Conservation (phyloP, 2,113 vertebrate genomes). For the Catharus minimus region DNA sequence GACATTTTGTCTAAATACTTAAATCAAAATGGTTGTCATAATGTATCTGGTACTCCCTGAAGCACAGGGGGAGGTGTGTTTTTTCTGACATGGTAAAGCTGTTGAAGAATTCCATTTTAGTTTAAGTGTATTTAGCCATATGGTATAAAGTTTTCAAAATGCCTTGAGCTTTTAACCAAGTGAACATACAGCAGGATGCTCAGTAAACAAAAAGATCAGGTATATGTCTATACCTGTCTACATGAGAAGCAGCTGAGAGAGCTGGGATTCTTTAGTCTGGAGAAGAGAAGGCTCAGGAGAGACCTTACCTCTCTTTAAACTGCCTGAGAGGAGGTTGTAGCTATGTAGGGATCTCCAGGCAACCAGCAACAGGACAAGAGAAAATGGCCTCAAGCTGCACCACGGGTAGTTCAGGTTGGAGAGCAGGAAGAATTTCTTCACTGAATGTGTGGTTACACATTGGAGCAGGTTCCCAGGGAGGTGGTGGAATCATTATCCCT, state of each 20-base stretch:
- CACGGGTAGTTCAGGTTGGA: neutral
- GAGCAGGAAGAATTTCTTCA: neutral
- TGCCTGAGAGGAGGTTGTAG: neutral
- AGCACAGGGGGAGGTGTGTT: neutral
- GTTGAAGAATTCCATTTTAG: neutral
- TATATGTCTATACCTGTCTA: neutral
- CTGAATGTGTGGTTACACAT: neutral
- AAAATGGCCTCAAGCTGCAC: neutral
- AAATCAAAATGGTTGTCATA: constrained; percentile 33
- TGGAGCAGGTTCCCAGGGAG: neutral
- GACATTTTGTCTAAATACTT: constrained; percentile 23
- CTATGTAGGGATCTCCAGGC: neutral
- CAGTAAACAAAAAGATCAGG: neutral
- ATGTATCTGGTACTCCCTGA: neutral
- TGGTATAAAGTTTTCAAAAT: constrained; percentile 16
- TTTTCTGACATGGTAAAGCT: neutral
- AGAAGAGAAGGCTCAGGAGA: neutral
- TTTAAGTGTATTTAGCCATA: constrained; percentile 13
- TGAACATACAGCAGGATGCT: neutral
- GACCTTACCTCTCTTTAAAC: neutral
- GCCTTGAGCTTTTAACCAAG: neutral
- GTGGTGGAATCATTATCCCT: neutral
- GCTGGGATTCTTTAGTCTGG: neutral
- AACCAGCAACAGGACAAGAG: neutral
- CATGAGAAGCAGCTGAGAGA: neutral